Percentiles rank a stretch among this genome's conserved stretches.
Evolutionary conservation across 1,140 invertebrate species (phyloP).

Genomic region (Sesamia nonagrioides): DNA sequence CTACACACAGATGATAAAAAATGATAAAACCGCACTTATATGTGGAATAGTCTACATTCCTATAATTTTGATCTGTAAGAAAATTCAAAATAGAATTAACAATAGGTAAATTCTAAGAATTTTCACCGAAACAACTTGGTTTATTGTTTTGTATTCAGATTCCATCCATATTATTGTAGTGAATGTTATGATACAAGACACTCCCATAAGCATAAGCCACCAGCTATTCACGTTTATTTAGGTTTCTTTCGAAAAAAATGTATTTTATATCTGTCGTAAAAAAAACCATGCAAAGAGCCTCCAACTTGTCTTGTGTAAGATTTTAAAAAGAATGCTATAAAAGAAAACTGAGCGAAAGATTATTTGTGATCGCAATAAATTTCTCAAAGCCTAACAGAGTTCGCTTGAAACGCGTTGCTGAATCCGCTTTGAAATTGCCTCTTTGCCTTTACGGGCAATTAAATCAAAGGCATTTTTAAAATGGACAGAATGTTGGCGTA

Average conservation of each 20-base stretch:
- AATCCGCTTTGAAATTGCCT: slow-evolving; percentile 54
- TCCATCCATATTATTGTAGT: background rate
- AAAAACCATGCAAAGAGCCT: slow-evolving; percentile 9
- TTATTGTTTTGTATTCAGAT: background rate
- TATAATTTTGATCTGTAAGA: background rate
- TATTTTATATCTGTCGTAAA: slow-evolving; percentile 27
- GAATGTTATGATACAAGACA: background rate
- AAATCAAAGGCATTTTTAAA: slow-evolving; percentile 53
- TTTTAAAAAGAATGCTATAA: slow-evolving; percentile 54
- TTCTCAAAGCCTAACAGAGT: slow-evolving; percentile 58
- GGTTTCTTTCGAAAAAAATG: background rate
- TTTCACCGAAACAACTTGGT: background rate
- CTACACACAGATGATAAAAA: too few species aligned
- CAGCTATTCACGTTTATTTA: slow-evolving; percentile 3
- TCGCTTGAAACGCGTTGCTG: slow-evolving; percentile 39
- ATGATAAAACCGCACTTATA: too few species aligned
- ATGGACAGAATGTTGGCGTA: slow-evolving; percentile 15
- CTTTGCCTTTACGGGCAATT: slow-evolving; percentile 60
- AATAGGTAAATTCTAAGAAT: background rate
- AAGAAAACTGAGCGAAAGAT: slow-evolving; percentile 56
- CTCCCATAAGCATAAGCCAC: background rate
- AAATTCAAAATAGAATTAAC: background rate
- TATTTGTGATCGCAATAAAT: slow-evolving; percentile 65
- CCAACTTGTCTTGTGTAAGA: slow-evolving; percentile 41
- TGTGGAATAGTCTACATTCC: background rate